Base-by-base conservation (phyloP, 2,113 vertebrate species). In the Fregetta grallaria region DNA sequence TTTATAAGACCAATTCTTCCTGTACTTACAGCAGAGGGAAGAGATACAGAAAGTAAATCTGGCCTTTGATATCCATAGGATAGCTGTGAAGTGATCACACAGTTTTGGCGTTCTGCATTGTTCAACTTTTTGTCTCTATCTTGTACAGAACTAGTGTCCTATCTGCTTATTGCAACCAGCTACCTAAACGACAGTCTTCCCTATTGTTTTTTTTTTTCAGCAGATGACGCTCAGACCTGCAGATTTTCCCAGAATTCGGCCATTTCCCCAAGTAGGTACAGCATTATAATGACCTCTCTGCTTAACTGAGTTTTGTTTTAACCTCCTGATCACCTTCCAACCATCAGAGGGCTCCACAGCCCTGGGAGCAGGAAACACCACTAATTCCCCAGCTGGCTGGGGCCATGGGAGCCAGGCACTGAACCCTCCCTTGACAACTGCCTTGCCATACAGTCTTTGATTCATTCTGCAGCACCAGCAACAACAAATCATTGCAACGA, bases 311-410 rank as follows among this genome's bases (percentile, higher is more conserved):
- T 16, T 66, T 29, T 58, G 9, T 66, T 80, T 66, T 58, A 71
- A 88, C 19, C 9, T 70, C 29, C 20, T 62, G 36, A 40, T 71
- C 19, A 45, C 50, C 40, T 59, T 62, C 38, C 22, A 53, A 2
- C 9, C 9, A 32, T 71, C n/a, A 82, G 42, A 71, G 38, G 14
- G 7, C 21, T 82, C 14, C 38, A 62, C 16, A 77, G 25, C 5
- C 7, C 62, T 27, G 10, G 8, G 32, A 75, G 29, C 8, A 55
- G n/a, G 44, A 72, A 63, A 53, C 8, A 67, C 8, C 32, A 25
- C 30, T 36, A 25, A 80, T 4, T 2, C 17, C 7, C 1, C 21
- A 62, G 11, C 30, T 50, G 7, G 5, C 27, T 0, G 2, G 23
- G 34, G 12, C 7, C 13, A 29, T 23, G 15, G 16, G 21, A 86